phyloP scores from a whole-genome alignment of 2,113 vertebrate genomes.

The Cervus canadensis region DNA sequence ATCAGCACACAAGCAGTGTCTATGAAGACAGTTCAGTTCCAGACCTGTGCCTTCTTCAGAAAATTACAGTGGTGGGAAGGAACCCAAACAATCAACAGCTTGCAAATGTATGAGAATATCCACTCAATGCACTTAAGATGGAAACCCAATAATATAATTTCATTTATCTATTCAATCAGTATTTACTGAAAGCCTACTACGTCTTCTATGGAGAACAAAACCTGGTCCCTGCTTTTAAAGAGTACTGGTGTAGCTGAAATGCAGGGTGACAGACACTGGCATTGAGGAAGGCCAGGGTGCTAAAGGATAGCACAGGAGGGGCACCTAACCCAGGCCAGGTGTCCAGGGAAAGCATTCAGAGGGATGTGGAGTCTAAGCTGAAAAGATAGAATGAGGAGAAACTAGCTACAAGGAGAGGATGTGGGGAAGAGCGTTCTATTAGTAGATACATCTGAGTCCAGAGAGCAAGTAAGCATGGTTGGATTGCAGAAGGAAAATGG shows the following conservation, averaged over 20 bases:
- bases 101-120: neutral
- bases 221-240: neutral
- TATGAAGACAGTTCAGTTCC: neutral
- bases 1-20: neutral
- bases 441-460: neutral
- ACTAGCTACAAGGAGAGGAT: neutral
- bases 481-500: neutral
- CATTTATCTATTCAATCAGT: neutral
- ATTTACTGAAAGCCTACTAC: neutral
- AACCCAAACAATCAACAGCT: neutral
- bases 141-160: neutral
- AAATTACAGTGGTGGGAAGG: neutral
- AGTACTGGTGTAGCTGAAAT: neutral
- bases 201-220: neutral
- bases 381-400: neutral
- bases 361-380: neutral
- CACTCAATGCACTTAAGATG: neutral
- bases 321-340: neutral
- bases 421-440: neutral
- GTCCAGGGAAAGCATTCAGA: neutral
- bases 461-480: neutral
- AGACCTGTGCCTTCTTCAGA: neutral
- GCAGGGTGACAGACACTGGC: neutral
- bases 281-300: neutral
- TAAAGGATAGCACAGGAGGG: neutral